Base-by-base conservation (phyloP, 2,797 vertebrate genomes). In the Falco biarmicus region DNA sequence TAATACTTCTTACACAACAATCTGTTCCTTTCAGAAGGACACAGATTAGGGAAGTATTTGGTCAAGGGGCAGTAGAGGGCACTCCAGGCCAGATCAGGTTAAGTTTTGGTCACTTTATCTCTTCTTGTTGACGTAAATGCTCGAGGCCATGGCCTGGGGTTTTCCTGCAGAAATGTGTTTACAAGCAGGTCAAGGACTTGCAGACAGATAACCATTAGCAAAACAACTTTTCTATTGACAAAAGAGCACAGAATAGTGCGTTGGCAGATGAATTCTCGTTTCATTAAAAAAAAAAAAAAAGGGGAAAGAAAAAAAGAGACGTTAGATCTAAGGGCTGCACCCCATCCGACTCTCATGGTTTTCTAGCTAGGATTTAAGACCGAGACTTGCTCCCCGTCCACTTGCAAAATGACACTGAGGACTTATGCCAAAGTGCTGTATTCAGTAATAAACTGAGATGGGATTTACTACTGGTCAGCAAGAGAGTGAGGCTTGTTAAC, bases 171-270 rank as follows among this genome's bases (percentile, higher is more conserved):
- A 99, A 99, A 98, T 97, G 96, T 99, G 99, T 99, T 99, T 99
- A 99, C 99, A 99, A 98, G 98, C 98, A 98, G 99, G 99, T 99
- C 99, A 99, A 99, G 99, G 99, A 99, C 99, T 99, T 98, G 97
- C 97, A 98, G 98, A 99, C 98, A 99, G 99, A 99, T 99, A 99
- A 99, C 98, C 98, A 99, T 99, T 99, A 99, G 98, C 98, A 98
- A 98, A 99, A 98, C 99, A 98, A 98, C 98, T 98, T 98, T 98
- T 96, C 98, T 98, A 98, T 98, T 98, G 97, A 98, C 98, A 98
- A 96, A 96, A 96, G 97, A 97, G 94, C 84, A 95, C 94, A 97
- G 97, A 93, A 97, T 97, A 97, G 95, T 39, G 76, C 95, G 48
- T 96, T 97, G 97, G 96, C 97, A 91, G 96, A 98, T 97, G 96